phyloP scores from a whole-genome alignment of 2,888 invertebrate genomes.

The Scaeva pyrastri region DNA sequence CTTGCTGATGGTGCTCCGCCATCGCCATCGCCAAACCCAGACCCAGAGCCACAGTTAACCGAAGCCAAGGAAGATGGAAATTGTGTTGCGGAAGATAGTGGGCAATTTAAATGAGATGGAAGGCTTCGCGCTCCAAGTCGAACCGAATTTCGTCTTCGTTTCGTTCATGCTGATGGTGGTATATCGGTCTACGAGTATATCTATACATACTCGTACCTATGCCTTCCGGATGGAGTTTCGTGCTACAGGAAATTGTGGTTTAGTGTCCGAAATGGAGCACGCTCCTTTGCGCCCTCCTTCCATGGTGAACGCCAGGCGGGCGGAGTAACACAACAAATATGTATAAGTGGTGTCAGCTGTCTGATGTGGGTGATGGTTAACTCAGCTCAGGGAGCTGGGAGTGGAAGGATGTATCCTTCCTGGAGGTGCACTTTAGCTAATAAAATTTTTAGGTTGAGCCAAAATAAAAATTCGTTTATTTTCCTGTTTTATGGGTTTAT shows the following conservation, averaged over 20 bases:
- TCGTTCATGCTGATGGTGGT: neutral
- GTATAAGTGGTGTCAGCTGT: conserved; percentile 65
- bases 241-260: conserved; percentile 75
- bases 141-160: conserved; percentile 1
- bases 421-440: conserved; percentile 68
- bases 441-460: conserved; percentile 16
- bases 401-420: conserved; percentile 42
- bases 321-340: conserved; percentile 44
- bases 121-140: conserved; percentile 23
- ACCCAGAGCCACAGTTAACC: too few species aligned
- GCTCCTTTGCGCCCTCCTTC: conserved; percentile 28
- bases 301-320: neutral
- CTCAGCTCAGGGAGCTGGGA: neutral
- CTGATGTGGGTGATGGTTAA: conserved; percentile 16
- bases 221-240: conserved; percentile 73
- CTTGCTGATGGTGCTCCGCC: neutral
- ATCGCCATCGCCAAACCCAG: conserved; percentile 8
- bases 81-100: conserved; percentile 74
- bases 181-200: conserved; percentile 50
- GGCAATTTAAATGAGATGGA: conserved; percentile 71
- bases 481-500: conserved; percentile 7
- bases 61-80: conserved; percentile 56
- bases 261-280: conserved; percentile 73
- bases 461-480: conserved; percentile 4
- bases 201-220: too few species aligned